Conservation (phyloP, 2,113 vertebrate species). For the Vulpes vulpes region DNA sequence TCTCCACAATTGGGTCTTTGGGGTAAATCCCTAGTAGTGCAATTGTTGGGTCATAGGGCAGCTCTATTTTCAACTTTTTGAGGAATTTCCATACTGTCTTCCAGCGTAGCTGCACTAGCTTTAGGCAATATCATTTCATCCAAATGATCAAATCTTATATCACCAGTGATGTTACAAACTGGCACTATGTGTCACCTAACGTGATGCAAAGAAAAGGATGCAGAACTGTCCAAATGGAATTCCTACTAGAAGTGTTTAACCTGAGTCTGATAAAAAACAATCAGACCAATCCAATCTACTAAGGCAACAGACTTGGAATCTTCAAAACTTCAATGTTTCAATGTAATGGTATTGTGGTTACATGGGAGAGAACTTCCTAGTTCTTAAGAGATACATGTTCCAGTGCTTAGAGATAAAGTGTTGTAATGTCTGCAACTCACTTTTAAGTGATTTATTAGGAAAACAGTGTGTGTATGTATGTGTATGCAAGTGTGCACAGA, state of each 20-base stretch:
- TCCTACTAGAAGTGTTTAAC: not conserved
- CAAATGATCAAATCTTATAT: not conserved
- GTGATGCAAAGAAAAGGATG: not conserved
- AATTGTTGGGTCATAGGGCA: no score
- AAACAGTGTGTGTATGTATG: not conserved
- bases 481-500: not conserved
- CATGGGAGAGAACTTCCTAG: not conserved
- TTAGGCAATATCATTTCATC: not conserved
- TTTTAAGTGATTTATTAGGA: not conserved
- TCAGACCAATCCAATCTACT: not conserved
- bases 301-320: not conserved
- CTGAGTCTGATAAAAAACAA: not conserved
- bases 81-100: no score
- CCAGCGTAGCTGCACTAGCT: no score
- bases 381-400: not conserved
- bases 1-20: no score
- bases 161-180: not conserved
- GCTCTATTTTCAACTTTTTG: no score
- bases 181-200: not conserved
- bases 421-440: not conserved
- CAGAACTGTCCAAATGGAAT: not conserved
- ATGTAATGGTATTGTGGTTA: not conserved
- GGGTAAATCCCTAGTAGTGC: no score
- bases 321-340: constrained; percentile 24
- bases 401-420: not conserved